Conservation (phyloP, 2,113 vertebrate genomes). For the Gobius niger region DNA sequence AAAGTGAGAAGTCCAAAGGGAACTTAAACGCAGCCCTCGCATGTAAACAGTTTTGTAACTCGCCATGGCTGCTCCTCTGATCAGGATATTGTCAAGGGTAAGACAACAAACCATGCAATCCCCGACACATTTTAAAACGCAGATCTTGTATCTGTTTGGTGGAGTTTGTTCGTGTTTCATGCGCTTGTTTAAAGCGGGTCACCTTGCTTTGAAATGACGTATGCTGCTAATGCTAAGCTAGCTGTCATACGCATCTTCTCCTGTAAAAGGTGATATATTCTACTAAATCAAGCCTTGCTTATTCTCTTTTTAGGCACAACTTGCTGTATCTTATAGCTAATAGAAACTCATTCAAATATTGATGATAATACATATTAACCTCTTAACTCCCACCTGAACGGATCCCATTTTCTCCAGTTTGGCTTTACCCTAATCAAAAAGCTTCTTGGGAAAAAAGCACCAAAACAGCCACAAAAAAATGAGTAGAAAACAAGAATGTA, state of each 20-base stretch:
- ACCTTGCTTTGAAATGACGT: not conserved
- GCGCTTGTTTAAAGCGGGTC: not conserved
- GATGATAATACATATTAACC: too few species aligned
- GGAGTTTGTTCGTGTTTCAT: not conserved
- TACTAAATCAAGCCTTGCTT: not conserved
- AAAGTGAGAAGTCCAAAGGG: not conserved
- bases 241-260: not conserved
- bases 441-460: too few species aligned
- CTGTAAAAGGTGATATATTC: too few species aligned
- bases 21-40: conserved; percentile 11
- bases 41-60: conserved; percentile 46
- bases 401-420: too few species aligned
- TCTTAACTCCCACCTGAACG: too few species aligned
- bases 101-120: conserved; percentile 12
- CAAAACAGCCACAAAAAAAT: too few species aligned
- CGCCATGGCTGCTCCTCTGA: conserved; percentile 65
- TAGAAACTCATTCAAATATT: too few species aligned
- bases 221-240: conserved; percentile 19
- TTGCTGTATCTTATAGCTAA: not conserved
- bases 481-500: too few species aligned
- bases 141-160: not conserved
- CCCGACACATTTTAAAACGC: not conserved
- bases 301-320: not conserved
- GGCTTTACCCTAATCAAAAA: too few species aligned
- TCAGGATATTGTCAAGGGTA: conserved; percentile 68